Conservation (phyloP, 2,113 vertebrate genomes). For the Apodemus sylvaticus region DNA sequence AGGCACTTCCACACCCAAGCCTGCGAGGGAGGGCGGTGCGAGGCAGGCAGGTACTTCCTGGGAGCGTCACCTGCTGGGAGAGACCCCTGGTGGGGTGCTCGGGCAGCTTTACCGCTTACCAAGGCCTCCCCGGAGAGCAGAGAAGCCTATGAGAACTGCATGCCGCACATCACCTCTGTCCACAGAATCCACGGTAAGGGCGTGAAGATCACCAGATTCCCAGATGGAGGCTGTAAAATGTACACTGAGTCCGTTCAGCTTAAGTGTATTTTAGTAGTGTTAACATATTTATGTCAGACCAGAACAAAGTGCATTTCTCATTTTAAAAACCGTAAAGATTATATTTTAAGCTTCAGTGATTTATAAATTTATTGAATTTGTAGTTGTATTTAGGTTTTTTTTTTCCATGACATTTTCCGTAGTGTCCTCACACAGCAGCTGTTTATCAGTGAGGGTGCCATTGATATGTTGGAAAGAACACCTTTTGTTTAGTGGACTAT, state of each 20-base stretch:
- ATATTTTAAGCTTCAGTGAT: neutral
- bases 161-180: constrained; percentile 91
- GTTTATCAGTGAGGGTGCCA: neutral
- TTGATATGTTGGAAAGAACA: neutral
- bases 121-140: constrained; percentile 92
- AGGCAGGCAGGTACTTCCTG: constrained; percentile 95
- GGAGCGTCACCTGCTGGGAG: constrained; percentile 90
- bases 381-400: neutral
- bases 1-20: constrained; percentile 90
- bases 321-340: neutral
- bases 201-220: neutral
- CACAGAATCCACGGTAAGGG: constrained; percentile 93
- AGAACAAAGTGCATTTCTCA: neutral
- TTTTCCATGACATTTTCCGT: neutral
- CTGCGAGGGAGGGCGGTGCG: constrained; percentile 93
- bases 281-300: neutral
- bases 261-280: neutral
- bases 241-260: neutral
- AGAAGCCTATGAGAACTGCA: constrained; percentile 89
- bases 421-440: no score
- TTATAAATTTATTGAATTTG: neutral
- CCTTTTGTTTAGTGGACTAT: neutral
- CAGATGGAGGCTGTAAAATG: neutral
- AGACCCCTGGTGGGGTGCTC: constrained; percentile 93
- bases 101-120: constrained; percentile 88